These are phyloP conservation scores for Spongilla lacustris DNA, from an alignment of 37 sponge, comb jelly and placozoan genomes.

Conservation along the genomic window DNA sequence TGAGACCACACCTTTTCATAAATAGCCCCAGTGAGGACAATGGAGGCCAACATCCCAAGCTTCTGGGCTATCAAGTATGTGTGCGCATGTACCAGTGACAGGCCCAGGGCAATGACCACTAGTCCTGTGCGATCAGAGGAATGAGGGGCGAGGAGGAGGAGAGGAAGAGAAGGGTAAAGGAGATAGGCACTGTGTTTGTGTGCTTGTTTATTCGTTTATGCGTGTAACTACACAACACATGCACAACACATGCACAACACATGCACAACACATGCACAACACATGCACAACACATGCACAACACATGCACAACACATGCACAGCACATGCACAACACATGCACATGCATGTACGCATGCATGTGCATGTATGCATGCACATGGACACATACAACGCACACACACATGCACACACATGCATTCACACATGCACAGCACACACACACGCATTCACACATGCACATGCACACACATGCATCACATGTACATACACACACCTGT, in stretches of 20 bases:
- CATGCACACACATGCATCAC: no score
- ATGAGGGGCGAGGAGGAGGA: neutral
- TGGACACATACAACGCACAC: neutral
- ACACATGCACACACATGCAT: neutral
- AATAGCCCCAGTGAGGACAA: slow-evolving; percentile 49
- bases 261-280: no score
- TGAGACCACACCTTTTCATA: slow-evolving; percentile 78
- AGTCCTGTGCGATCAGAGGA: slow-evolving; percentile 24
- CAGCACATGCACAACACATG: no score
- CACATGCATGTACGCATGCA: no score
- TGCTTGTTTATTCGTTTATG: no score
- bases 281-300: no score
- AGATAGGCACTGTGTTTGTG: neutral
- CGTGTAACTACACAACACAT: no score
- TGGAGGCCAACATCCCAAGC: slow-evolving; percentile 48
- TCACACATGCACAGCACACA: no score
- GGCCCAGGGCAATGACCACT: neutral
- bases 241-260: no score
- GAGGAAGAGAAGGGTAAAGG: neutral
- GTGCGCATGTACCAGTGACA: slow-evolving; percentile 35
- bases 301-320: no score
- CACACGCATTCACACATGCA: no score
- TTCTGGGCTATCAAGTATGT: slow-evolving; percentile 28
- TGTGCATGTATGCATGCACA: no score
- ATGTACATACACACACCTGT: neutral